Base-by-base conservation (phyloP, 1,140 invertebrate genomes). In the Diuraphis noxia region DNA sequence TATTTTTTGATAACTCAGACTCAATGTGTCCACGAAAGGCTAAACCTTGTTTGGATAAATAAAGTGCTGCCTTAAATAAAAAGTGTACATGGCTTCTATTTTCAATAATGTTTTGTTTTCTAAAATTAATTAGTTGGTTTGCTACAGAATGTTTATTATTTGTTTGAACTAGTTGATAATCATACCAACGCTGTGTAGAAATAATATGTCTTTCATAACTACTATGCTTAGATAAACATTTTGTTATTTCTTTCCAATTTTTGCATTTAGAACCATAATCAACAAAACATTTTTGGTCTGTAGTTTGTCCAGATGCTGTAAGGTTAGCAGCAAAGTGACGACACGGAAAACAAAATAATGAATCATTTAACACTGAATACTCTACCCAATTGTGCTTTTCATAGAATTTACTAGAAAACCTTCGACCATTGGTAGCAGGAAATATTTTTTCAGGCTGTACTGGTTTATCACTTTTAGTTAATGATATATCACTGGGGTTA, bases 211-310 rank as follows among this genome's bases (percentile, higher is more conserved):
- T 82, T 38, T 82, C 25, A 82, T 38, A 38, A 23, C 79, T 38
- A 19, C 36, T 38, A 82, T 82, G 79, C 36, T 23, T 38, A 82
- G 8, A 36, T 25, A 82, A 82, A 38, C 36, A 41, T 82, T 38
- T 41, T 36, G 34, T 82, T 38, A 82, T 82, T 82, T 82, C 79
- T 82, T 82, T 82, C 79, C 38, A 82, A 6, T 82, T 82, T 82
- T 82, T 82, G 30, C 40, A 82, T 38, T 82, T 82, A 30, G 34
- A 38, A 23, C 79, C 79, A 82, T 82, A 38, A 36, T 82, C 21
- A 17, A 82, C 79, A 82, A 82, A 82, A 82, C 79, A 72, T n/a
- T n/a, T 72, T 72, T 72, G 25, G 34, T 25, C 30, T 13, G 63
- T 72, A n/a, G n/a, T n/a, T 34, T 72, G n/a, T 72, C 63, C 63